Base-by-base conservation (phyloP, 2,888 invertebrate genomes). In the Tachystola acroxantha region DNA sequence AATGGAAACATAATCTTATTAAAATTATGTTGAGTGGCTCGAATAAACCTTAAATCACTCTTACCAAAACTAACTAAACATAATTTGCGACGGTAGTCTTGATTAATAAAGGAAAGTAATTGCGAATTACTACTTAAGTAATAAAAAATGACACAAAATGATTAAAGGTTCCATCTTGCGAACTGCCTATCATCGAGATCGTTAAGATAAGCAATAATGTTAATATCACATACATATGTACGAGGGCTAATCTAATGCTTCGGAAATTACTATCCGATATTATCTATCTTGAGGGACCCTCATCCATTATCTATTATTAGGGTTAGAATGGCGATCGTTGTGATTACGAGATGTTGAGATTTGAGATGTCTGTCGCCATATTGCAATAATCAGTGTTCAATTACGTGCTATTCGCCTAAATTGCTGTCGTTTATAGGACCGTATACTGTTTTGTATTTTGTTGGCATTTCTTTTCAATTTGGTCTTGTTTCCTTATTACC, bases 261-360 rank as follows among this genome's bases (percentile, higher is more conserved):
- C 29, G 35, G 29, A 35, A 35, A 28, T 37, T 67, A 64, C 60
- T 51, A 55, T 52, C 36, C 42, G 66, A 68, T 69, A 57, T 57
- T 60, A 68, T 69, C 65, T 61, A 25, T 26, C 36, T 36, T 34
- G 47, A 47, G 54, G 49, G 59, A 51, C 55, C 54, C 63, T 50
- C 67, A 64, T 73, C 63, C 51, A 67, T 71, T 76, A 71, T 63
- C 59, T 59, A 56, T 64, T 66, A 70, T 52, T 53, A 64, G 61
- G 64, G 63, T 61, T 50, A 53, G 49, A 53, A 53, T 43, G 46
- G 42, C 46, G 51, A 61, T 57, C 48, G 45, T 44, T 57, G 46
- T 50, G 53, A 56, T 60, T 60, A 57, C 46, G 45, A 54, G 57
- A 50, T 53, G 48, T 55, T 50, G 53, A 52, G 57, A 69, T 62